A percentile compares a stretch with the other conserved stretches of the same genome.
Evolutionary conservation across 2,888 invertebrate species (phyloP).

Genomic region (Teleogryllus oceanicus): DNA sequence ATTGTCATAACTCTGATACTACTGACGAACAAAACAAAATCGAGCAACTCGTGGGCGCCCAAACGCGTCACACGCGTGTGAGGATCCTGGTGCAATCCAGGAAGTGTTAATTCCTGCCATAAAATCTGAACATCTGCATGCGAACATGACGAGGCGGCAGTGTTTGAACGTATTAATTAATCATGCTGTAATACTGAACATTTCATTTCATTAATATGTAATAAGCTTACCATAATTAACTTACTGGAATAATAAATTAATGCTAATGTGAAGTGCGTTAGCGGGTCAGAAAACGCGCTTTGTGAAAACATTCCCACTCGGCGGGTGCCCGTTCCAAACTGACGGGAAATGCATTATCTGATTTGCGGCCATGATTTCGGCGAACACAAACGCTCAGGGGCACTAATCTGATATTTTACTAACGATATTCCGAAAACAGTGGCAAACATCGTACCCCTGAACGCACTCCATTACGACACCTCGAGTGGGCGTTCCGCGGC

Average conservation of each 20-base stretch:
- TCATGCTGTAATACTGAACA: slow-evolving; percentile 9
- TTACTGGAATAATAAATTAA: slow-evolving; percentile 11
- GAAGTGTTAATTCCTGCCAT: not conserved
- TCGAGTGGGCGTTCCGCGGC: not conserved
- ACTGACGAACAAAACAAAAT: too few species aligned
- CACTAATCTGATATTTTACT: slow-evolving; percentile 1
- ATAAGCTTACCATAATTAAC: slow-evolving; percentile 18
- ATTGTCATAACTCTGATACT: too few species aligned
- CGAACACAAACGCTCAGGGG: not conserved
- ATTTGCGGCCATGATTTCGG: slow-evolving; percentile 10
- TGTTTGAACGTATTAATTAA: slow-evolving; percentile 4
- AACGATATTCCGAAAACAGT: not conserved
- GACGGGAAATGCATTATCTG: not conserved
- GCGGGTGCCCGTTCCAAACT: not conserved
- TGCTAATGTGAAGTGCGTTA: slow-evolving; percentile 18
- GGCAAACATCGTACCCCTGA: not conserved
- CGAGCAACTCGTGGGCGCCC: too few species aligned
- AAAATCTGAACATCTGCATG: not conserved
- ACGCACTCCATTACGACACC: not conserved
- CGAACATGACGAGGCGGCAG: not conserved
- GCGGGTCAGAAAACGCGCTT: slow-evolving; percentile 18
- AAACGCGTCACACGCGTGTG: too few species aligned
- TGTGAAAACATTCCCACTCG: not conserved
- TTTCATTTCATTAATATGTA: slow-evolving; percentile 18
- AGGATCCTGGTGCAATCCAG: not conserved